These are phyloP conservation scores for Lasius fuliginosus DNA, from an alignment of 2,888 invertebrate genomes.

Conservation along the genomic window DNA sequence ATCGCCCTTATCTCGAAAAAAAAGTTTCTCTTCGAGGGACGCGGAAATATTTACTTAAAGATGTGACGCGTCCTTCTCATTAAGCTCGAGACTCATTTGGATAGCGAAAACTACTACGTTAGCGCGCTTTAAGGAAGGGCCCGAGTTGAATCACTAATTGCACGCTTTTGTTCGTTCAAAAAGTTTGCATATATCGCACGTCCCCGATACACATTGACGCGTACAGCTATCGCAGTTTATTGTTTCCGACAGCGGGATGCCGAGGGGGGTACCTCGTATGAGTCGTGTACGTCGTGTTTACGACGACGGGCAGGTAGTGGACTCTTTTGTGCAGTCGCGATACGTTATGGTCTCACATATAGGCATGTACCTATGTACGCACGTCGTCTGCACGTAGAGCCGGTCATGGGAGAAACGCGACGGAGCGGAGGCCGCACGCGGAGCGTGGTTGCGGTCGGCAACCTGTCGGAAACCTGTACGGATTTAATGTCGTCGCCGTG, in stretches of 20 bases:
- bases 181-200: background rate
- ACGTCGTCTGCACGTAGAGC: constrained; percentile 56
- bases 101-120: too few relatives aligned
- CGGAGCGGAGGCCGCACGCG: constrained; percentile 61
- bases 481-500: constrained; percentile 66
- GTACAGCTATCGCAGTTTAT: background rate
- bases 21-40: too few relatives aligned
- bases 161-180: background rate
- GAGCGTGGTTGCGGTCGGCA: constrained; percentile 73
- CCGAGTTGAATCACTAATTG: background rate
- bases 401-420: constrained; percentile 67
- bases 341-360: constrained; percentile 63
- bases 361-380: constrained; percentile 24
- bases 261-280: background rate
- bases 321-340: constrained; percentile 52
- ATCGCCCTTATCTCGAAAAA: too few relatives aligned
- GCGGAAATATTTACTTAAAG: too few relatives aligned
- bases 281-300: background rate
- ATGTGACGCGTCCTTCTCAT: too few relatives aligned
- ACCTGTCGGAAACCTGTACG: constrained; percentile 80
- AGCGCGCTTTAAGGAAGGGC: too few relatives aligned
- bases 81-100: too few relatives aligned
- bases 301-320: constrained; percentile 43
- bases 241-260: background rate
- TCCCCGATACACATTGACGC: background rate